Evolutionary conservation across 2,888 invertebrate genomes (phyloP), one percentile per base, ranked within the genome.

Genomic region (Gortyna flavago): DNA sequence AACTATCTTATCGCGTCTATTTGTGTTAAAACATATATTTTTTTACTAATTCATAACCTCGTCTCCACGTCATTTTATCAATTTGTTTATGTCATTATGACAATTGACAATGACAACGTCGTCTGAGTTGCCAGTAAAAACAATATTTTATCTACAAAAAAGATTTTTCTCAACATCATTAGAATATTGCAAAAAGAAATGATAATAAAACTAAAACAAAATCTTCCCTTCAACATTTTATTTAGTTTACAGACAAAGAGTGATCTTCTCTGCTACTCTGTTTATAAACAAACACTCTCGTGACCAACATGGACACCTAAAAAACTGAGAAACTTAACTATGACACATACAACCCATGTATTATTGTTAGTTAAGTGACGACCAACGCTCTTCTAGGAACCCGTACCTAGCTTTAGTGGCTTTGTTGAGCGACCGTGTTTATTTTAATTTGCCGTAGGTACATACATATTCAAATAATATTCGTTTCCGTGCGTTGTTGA

Each of bases 61-160:
- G 69, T 80, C 87, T 88, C 88, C 88, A 88, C 88, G 88, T 88
- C 88, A 88, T 83, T 83, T 85, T 86, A 78, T 59, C 73, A 72
- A 83, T 75, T 74, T 74, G 68, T 78, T 73, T 65, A 67, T 75
- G 86, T 84, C 86, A 82, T 16, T 59, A 4, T 85, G 80, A 85
- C 82, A 80, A n/a, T 41, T 41, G 13, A 13, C 11, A 66, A 32
- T 13, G 54, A 74, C 3, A 21, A 32, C 18, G 3, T 59, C 8
- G 41, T 9, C 48, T 0, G 0, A 21, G n/a, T 77, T 77, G 69
- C 78, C 77, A 77, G 29, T 68, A 9, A 25, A 68, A 68, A 25
- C 5, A 25, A 32, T 51, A 25, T 2, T 0, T 8, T 51, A 25
- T 2, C 1, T 8, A 1, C 3, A 7, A 67, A 13, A 67, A 13